These are phyloP conservation scores for Heliconius hortense DNA, from an alignment of 2,888 invertebrate species.

Conservation along the genomic window DNA sequence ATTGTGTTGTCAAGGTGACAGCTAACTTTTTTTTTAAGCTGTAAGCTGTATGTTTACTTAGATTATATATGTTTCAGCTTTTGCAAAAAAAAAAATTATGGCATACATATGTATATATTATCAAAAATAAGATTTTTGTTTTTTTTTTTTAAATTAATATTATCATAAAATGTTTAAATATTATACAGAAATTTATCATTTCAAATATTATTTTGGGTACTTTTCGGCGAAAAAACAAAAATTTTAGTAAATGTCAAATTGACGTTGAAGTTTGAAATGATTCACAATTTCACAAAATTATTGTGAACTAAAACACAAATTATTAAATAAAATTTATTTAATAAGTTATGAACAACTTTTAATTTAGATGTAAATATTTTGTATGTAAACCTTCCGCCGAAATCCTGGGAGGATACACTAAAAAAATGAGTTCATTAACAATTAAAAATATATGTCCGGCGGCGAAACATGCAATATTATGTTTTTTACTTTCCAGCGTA, in stretches of 20 bases:
- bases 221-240: neutral
- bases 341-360: neutral
- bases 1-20: neutral
- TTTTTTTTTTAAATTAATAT: neutral
- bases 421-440: constrained; percentile 45
- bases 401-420: neutral
- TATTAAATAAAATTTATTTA: neutral
- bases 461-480: constrained; percentile 64
- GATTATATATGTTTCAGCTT: neutral
- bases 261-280: constrained; percentile 19
- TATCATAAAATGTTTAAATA: neutral
- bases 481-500: constrained; percentile 65
- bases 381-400: neutral
- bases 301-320: constrained; percentile 3
- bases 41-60: neutral
- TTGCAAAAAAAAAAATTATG: no score
- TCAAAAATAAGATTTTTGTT: no score
- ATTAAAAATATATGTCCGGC: constrained; percentile 59
- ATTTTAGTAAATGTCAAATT: constrained; percentile 11
- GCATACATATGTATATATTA: neutral
- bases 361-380: neutral
- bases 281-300: neutral
- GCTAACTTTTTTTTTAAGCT: neutral
- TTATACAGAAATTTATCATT: neutral
- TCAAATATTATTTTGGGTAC: no score